Conservation (phyloP, 2,797 vertebrate genomes). For the Tangara arthus region DNA sequence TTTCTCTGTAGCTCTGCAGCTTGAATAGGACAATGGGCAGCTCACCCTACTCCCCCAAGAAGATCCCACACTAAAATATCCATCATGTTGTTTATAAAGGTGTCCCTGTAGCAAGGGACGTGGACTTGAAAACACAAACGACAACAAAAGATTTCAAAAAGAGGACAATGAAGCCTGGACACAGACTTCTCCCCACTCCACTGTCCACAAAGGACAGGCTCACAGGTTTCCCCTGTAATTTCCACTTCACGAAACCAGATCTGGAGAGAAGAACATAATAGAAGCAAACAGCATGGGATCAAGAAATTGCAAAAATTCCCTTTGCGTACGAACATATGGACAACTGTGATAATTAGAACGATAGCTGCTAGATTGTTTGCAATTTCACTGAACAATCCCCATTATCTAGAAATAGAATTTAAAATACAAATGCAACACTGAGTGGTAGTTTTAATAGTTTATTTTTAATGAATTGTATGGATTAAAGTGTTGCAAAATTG, state of each 20-base stretch:
- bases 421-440: conserved; percentile 38
- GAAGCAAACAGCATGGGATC: conserved; percentile 54
- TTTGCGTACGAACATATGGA: conserved; percentile 71
- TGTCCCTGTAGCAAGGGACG: not conserved
- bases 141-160: conserved; percentile 5
- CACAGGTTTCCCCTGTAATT: conserved; percentile 26
- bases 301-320: conserved; percentile 56
- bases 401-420: conserved; percentile 66
- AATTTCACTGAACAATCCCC: conserved; percentile 67
- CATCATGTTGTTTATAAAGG: not conserved
- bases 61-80: not conserved
- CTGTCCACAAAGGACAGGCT: conserved; percentile 30
- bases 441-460: conserved; percentile 47
- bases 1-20: not conserved
- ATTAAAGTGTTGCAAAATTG: conserved; percentile 6
- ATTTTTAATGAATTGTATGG: conserved; percentile 58
- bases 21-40: not conserved
- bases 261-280: conserved; percentile 8
- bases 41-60: not conserved
- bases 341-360: conserved; percentile 73
- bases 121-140: not conserved
- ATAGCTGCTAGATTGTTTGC: conserved; percentile 64
- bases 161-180: not conserved
- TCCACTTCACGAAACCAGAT: conserved; percentile 20
- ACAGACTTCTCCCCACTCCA: not conserved